These are phyloP conservation scores for Mesocricetus auratus DNA, from an alignment of 2,113 vertebrate genomes.

Conservation along the genomic window DNA sequence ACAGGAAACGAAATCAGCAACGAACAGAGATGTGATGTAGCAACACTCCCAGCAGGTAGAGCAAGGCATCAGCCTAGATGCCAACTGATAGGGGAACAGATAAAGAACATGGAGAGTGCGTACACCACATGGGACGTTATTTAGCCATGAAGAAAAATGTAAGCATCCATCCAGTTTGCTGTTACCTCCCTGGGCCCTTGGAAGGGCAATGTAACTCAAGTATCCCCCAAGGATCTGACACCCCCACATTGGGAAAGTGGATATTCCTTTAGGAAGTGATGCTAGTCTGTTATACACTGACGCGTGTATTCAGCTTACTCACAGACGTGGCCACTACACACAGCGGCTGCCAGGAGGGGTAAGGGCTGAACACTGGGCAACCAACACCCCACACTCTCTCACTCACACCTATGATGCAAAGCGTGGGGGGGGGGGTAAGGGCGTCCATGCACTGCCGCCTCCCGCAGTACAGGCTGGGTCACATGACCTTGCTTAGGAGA, in stretches of 20 bases:
- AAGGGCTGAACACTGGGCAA: too few species aligned
- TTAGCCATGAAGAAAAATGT: background rate
- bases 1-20: background rate
- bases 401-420: background rate
- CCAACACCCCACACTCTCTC: background rate
- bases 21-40: background rate
- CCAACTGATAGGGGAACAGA: too few species aligned
- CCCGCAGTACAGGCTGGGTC: background rate
- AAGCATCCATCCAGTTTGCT: background rate
- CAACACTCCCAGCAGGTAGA: too few species aligned
- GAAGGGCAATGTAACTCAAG: background rate
- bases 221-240: background rate
- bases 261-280: background rate
- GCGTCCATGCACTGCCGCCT: background rate
- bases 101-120: background rate
- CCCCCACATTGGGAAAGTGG: background rate
- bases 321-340: background rate
- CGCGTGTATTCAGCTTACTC: background rate
- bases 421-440: background rate
- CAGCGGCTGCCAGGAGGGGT: background rate
- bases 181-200: background rate
- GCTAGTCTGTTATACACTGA: background rate
- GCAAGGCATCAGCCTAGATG: background rate
- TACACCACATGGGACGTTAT: background rate
- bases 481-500: background rate